Base-by-base conservation (phyloP, 1,140 invertebrate genomes). In the Galleria mellonella region DNA sequence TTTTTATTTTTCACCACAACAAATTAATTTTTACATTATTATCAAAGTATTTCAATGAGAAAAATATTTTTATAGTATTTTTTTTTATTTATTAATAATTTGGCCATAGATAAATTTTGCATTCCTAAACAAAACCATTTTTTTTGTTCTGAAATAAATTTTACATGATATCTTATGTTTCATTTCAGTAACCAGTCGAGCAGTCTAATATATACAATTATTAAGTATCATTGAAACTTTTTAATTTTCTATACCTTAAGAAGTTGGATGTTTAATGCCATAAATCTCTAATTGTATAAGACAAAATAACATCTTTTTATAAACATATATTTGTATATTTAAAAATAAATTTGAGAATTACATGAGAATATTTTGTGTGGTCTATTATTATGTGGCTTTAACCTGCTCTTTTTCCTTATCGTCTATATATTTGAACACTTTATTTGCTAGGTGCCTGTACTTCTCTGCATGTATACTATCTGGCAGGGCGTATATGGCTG, bases 401-500 rank as follows among this genome's bases (percentile, higher is more conserved):
- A 55, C 72, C 37, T 53, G 49, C 38, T 63, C 43, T 9, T 79
- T 75, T 23, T 87, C 74, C 60, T 83, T 81, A 51, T 74, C 52
- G 1, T 68, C 70, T 65, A 88, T 73, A 72, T 90, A 91, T 43
- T 74, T 72, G 48, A 87, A 79, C 32, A 90, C 60, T 65, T 78
- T 84, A 38, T 86, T 75, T 1, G 90, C 90, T 31, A 92, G 74
- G 38, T 86, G 84, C 57, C 76, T 87, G 55, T 90, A 92, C 38
- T 84, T 78, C 42, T 78, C 76, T 38, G 91, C 87, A 51, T 90
- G 87, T 47, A 59, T 56, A 62, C 87, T 90, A 13, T 93, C 83
- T 0, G 92, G 91, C 30, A 92, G 70, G 31, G 90, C 88, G 30
- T 96, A 82, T 23, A 95, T 92, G 17, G 95, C 87, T 7, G 96